These are phyloP conservation scores for Sebastes schlegelii DNA, from an alignment of 2,113 vertebrate genomes.

Conservation along the genomic window DNA sequence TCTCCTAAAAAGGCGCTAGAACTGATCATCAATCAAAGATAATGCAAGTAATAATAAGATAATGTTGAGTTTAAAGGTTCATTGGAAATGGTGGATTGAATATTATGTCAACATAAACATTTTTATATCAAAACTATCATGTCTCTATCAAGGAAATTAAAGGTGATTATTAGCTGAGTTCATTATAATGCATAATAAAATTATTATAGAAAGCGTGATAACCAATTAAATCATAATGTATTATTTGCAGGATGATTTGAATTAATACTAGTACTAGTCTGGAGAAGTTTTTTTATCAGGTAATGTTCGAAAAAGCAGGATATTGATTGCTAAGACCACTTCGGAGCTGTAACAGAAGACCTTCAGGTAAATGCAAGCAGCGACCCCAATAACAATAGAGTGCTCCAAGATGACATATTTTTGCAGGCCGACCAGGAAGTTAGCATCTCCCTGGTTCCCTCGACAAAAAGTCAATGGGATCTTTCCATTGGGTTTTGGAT, in stretches of 20 bases:
- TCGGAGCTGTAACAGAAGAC: conserved; percentile 1
- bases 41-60: neutral
- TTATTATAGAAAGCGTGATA: neutral
- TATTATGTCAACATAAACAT: neutral
- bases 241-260: neutral
- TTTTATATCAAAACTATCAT: neutral
- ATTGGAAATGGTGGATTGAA: no score
- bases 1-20: neutral
- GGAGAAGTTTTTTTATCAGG: neutral
- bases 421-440: no score
- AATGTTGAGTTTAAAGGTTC: neutral
- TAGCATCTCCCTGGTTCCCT: no score
- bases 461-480: no score
- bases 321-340: neutral
- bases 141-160: neutral
- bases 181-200: neutral
- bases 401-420: no score
- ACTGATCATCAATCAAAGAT: neutral
- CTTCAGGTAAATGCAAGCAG: neutral
- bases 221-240: neutral
- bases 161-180: neutral
- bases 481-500: no score
- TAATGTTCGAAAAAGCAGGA: neutral
- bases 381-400: neutral
- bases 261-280: no score